Conservation (phyloP, 2,888 invertebrate genomes). For the Arge pagana region DNA sequence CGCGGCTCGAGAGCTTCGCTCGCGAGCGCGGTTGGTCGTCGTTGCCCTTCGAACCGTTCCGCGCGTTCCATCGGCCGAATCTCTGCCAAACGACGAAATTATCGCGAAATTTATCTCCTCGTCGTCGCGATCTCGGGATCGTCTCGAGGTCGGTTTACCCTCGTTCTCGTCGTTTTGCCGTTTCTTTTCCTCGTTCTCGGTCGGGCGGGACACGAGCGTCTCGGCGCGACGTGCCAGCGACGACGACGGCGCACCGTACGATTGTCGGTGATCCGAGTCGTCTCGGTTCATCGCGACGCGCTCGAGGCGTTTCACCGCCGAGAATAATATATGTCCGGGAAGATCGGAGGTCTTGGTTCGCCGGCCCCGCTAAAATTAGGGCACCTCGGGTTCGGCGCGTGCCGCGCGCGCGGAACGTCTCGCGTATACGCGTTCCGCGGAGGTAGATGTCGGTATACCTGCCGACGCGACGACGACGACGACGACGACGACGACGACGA, state of each 20-base stretch:
- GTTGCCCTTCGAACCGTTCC: not conserved
- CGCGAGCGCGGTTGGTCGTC: not conserved
- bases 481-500: not conserved
- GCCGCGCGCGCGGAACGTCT: too few relatives aligned
- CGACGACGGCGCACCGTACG: not conserved
- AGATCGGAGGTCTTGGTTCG: conserved; percentile 50
- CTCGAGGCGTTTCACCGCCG: conserved; percentile 43
- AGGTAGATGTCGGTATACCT: too few relatives aligned
- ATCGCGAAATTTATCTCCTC: too few relatives aligned
- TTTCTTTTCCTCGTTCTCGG: not conserved
- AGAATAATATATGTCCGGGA: conserved; percentile 47
- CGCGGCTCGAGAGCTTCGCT: conserved; percentile 7
- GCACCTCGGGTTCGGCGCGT: conserved; percentile 30
- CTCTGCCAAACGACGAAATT: too few relatives aligned
- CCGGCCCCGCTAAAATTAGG: conserved; percentile 51
- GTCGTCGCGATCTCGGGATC: not conserved
- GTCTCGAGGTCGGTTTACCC: not conserved
- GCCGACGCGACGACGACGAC: too few relatives aligned
- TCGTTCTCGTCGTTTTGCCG: not conserved
- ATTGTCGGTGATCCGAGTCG: too few relatives aligned
- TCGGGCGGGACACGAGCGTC: not conserved
- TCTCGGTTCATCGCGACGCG: conserved; percentile 39
- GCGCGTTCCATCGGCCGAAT: not conserved
- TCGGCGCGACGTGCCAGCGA: not conserved
- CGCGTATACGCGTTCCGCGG: too few relatives aligned